Conservation (phyloP, 2,888 invertebrate species). For the Drosophila birchii region DNA sequence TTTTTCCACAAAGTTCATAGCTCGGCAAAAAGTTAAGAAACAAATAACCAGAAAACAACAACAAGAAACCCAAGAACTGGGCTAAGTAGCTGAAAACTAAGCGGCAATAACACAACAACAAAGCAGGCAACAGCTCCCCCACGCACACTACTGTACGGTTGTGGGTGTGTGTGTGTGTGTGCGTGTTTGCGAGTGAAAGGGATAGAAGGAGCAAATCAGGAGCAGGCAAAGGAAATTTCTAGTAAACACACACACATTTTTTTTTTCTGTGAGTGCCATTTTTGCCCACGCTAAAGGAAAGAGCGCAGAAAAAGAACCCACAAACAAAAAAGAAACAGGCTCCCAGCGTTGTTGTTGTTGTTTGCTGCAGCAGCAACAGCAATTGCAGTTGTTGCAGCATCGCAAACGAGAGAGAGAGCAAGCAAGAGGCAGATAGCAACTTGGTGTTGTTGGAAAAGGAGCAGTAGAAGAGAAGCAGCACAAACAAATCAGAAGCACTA, state of each 20-base stretch:
- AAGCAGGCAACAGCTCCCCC: slow-evolving; percentile 25
- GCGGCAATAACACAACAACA: not conserved
- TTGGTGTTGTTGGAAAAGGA: slow-evolving; percentile 5
- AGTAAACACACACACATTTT: slow-evolving; percentile 12
- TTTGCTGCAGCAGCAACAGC: slow-evolving; percentile 21
- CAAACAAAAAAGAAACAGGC: slow-evolving; percentile 39
- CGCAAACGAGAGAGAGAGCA: slow-evolving; percentile 19
- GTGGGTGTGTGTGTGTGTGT: slow-evolving; percentile 29
- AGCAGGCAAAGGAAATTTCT: slow-evolving; percentile 15
- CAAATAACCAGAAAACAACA: not conserved
- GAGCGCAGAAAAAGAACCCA: slow-evolving; percentile 29
- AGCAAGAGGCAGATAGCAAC: slow-evolving; percentile 5
- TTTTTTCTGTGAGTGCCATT: slow-evolving; percentile 47
- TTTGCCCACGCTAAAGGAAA: slow-evolving; percentile 37
- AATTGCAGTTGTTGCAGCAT: slow-evolving; percentile 38
- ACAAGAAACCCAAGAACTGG: not conserved
- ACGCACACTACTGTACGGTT: slow-evolving; percentile 24
- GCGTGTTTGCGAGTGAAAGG: slow-evolving; percentile 17
- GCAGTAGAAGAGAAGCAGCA: slow-evolving; percentile 14
- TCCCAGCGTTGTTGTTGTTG: slow-evolving; percentile 33
- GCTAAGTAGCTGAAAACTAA: slow-evolving; percentile 7
- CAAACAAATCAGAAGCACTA: slow-evolving; percentile 31
- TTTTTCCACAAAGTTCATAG: slow-evolving; percentile 14
- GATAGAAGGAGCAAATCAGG: slow-evolving; percentile 7
- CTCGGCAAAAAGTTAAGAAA: slow-evolving; percentile 2